Conservation (phyloP, 2,888 invertebrate genomes). For the Agapostemon virescens region DNA sequence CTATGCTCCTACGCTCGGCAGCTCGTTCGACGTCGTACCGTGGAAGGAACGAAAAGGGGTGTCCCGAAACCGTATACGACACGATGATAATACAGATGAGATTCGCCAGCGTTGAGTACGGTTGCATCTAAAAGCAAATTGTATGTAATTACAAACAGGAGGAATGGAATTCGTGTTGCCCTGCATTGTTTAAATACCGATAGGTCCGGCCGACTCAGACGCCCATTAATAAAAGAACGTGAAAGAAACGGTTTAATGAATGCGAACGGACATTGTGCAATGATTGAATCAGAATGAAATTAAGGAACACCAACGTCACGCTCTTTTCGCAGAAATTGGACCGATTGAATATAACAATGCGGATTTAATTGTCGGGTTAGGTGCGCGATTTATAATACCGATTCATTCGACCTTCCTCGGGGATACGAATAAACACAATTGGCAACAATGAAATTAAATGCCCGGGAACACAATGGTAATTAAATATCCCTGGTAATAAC, state of each 20-base stretch:
- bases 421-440: constrained; percentile 55
- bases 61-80: constrained; percentile 45
- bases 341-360: constrained; percentile 44
- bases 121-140: constrained; percentile 43
- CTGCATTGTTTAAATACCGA: constrained; percentile 5
- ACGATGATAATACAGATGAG: constrained; percentile 33
- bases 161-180: neutral
- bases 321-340: constrained; percentile 49
- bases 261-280: constrained; percentile 49
- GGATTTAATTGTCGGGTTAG: constrained; percentile 49
- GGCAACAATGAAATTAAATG: constrained; percentile 53
- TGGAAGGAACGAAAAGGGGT: constrained; percentile 50
- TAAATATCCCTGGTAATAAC: constrained; percentile 49
- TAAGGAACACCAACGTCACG: constrained; percentile 35
- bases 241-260: constrained; percentile 29
- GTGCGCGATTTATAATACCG: constrained; percentile 54
- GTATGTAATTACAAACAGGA: neutral
- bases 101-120: constrained; percentile 41
- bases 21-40: constrained; percentile 38
- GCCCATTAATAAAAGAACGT: constrained; percentile 27
- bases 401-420: constrained; percentile 54
- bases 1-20: constrained; percentile 41
- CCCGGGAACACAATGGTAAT: constrained; percentile 44
- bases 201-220: neutral
- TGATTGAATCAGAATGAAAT: constrained; percentile 41